Base-by-base conservation (phyloP, 1,140 invertebrate genomes). In the Drosophila mauritiana region DNA sequence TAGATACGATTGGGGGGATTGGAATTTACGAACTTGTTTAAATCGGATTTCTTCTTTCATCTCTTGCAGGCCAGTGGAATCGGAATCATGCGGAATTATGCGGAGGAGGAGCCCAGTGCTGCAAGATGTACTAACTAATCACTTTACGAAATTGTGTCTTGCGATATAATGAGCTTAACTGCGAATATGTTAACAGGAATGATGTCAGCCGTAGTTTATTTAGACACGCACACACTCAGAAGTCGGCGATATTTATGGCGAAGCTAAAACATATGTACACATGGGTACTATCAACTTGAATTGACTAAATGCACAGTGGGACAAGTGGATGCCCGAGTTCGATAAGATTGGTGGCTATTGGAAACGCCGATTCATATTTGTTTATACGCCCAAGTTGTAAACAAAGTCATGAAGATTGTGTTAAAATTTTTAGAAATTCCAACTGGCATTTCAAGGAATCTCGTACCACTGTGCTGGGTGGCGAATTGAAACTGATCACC, bases 181-280 rank as follows among this genome's bases (percentile, higher is more conserved):
- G 61, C 74, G 58, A 69, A 76, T 67, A 75, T 62, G 65, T 68
- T 76, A 86, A 77, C 84, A 75, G 57, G 70, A 72, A 70, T 80
- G 70, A 88, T 86, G 83, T 86, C 83, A 86, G 72, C 78, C 75
- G 49, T 74, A 80, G 58, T 65, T 83, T 75, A 46, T 78, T 67
- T 74, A 49, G 54, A 73, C 48, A 73, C 45, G 34, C 73, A 78
- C 69, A 73, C 62, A 80, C 42, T 34, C 61, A 51, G 42, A 61
- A 43, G 46, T 49, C 55, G 34, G 40, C 43, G 49, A 76, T 76
- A 75, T 59, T 76, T 55, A 59, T 76, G 72, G 72, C 72, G 63
- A 54, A 74, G 57, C 70, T 74, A 59, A 56, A 59, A 58, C 52
- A 70, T 58, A 59, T 34, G 36, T 65, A 58, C 49, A 25, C 53